Base-by-base conservation (phyloP, 2,888 invertebrate species). In the Sinohyriopsis cumingii region DNA sequence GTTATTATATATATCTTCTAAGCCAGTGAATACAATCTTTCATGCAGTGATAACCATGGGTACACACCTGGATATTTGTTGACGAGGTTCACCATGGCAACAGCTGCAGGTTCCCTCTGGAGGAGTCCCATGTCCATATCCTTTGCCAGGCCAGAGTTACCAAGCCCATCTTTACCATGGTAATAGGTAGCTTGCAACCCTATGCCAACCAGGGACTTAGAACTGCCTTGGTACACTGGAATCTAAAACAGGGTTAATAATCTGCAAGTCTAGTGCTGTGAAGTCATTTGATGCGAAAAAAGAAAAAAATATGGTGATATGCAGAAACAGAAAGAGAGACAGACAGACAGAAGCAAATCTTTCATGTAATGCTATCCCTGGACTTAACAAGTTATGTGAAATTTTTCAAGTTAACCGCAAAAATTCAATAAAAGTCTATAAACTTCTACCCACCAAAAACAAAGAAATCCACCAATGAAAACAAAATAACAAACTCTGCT, bases 91-190 rank as follows among this genome's bases (percentile, higher is more conserved):
- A 84, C 69, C 45, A 86, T 64, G 9, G 84, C 84, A 55, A 67
- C 60, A 15, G 81, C 82, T 15, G 86, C 86, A 77, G 81, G 80
- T 59, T 85, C 86, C 18, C 66, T 66, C 69, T 85, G 78, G 18
- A 85, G 55, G 25, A 74, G 55, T 33, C 72, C 73, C 20, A 68
- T 45, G 56, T 82, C 82, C 24, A 84, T 83, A 9, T 72, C 73
- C 22, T 74, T 71, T 18, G 78, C 79, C 69, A 82, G 76, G 22
- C 77, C 65, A 0, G 73, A 73, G 64, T 86, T 85, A 9, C 83
- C 81, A 54, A 86, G 75, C n/a, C 84, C 85, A 72, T 85, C 85
- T 5, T 62, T 59, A 7, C 84, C 85, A 73, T 85, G 84, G 66
- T 78, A 79, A 68, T 78, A 77, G 18, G 76, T 69, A 0, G 81